phyloP scores from a whole-genome alignment of 2,113 vertebrate genomes.

The Regulus satrapa region DNA sequence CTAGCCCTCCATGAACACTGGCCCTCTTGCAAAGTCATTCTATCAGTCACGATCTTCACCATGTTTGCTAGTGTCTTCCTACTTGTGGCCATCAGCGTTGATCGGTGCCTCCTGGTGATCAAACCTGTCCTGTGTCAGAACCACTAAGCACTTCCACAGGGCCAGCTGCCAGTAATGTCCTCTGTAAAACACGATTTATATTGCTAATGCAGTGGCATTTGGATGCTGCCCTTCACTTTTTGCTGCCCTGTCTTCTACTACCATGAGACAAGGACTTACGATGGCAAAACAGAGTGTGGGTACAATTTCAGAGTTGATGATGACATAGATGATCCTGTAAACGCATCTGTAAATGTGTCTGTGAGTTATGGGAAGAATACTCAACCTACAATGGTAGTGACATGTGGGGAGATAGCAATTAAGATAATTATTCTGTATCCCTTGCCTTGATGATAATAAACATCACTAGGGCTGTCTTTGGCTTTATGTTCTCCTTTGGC shows the following conservation, averaged over 20 bases:
- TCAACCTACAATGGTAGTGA: not conserved
- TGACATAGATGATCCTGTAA: not conserved
- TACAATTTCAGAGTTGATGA: not conserved
- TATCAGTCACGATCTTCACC: conserved; percentile 73
- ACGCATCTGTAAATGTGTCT: not conserved
- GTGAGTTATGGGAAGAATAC: not conserved
- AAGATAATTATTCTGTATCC: not conserved
- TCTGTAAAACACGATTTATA: too few species aligned
- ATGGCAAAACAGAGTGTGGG: not conserved
- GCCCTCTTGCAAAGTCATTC: conserved; percentile 80
- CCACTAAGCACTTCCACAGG: conserved; percentile 66
- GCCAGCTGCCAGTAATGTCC: too few species aligned
- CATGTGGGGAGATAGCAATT: not conserved
- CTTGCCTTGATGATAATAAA: not conserved
- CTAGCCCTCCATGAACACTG: conserved; percentile 65
- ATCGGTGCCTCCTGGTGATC: conserved; percentile 75
- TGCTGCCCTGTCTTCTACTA: conserved; percentile 73
- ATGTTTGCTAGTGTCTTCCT: conserved; percentile 84
- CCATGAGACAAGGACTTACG: not conserved
- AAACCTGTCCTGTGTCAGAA: conserved; percentile 84
- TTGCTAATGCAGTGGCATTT: conserved; percentile 43
- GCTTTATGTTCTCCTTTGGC: conserved; percentile 75
- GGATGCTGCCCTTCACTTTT: conserved; percentile 70
- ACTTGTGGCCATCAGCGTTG: conserved; percentile 73
- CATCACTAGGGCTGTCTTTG: conserved; percentile 65